Conservation (phyloP, 2,888 invertebrate species). For the Portevinia maculata region DNA sequence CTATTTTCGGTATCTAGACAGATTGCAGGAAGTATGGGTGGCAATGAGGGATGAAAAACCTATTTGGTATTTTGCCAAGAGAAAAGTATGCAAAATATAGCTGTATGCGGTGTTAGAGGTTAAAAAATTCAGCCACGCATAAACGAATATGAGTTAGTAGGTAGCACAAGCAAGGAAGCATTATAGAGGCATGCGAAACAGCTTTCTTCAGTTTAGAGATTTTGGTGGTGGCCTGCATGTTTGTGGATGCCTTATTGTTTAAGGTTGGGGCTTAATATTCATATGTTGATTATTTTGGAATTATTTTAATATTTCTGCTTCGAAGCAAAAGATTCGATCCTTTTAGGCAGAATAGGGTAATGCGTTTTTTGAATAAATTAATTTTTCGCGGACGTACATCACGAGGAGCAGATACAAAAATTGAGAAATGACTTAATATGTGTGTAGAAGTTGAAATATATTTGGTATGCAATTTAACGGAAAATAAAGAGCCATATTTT, state of each 20-base stretch:
- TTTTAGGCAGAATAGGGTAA: no score
- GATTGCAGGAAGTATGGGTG: not conserved
- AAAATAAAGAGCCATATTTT: no score
- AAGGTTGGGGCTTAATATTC: constrained; percentile 8
- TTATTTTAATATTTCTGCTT: not conserved
- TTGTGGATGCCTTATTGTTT: not conserved
- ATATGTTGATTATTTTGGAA: constrained; percentile 42
- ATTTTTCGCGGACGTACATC: no score
- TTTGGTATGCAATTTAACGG: no score
- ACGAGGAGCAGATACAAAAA: no score
- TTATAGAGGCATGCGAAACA: constrained; percentile 14
- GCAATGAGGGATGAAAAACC: constrained; percentile 1
- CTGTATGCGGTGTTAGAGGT: no score
- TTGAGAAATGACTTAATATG: no score
- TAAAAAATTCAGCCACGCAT: constrained; percentile 6
- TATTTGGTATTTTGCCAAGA: constrained; percentile 51
- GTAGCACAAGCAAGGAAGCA: not conserved
- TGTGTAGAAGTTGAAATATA: no score
- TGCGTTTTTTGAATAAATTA: no score
- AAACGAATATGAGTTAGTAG: constrained; percentile 1
- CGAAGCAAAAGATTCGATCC: not conserved
- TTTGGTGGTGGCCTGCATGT: not conserved
- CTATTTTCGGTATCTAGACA: constrained; percentile 17
- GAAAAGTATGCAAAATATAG: constrained; percentile 53
- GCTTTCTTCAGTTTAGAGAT: constrained; percentile 6